Evolutionary conservation across 2,797 vertebrate species (phyloP).

Genomic region (Varecia variegata): DNA sequence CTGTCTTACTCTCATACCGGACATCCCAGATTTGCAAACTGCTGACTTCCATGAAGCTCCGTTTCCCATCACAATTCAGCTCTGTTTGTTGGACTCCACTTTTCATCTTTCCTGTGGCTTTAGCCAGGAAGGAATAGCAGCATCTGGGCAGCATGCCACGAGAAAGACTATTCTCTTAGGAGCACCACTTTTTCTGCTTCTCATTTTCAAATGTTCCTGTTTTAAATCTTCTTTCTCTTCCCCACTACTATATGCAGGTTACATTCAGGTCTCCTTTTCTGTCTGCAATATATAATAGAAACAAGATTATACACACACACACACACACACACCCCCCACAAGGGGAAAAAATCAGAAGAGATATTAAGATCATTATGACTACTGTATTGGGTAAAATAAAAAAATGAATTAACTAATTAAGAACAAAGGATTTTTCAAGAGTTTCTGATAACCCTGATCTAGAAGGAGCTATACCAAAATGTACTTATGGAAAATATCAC

Average conservation of each 20-base stretch:
- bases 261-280: not conserved
- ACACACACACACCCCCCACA: no score
- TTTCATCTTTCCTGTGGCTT: conserved; percentile 62
- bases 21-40: conserved; percentile 18
- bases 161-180: conserved; percentile 60
- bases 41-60: conserved; percentile 50
- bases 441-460: conserved; percentile 24
- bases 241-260: not conserved
- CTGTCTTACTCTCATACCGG: not conserved
- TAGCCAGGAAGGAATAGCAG: conserved; percentile 66
- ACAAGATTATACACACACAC: not conserved
- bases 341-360: not conserved
- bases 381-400: not conserved
- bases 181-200: conserved; percentile 56
- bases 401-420: not conserved
- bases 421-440: conserved; percentile 27
- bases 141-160: conserved; percentile 64
- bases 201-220: conserved; percentile 61
- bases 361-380: not conserved
- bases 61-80: conserved; percentile 57
- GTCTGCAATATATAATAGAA: not conserved
- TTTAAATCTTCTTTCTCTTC: conserved; percentile 54
- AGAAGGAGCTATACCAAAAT: not conserved
- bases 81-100: conserved; percentile 57
- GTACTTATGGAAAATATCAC: not conserved